phyloP scores from a whole-genome alignment of 53 echinoderm and acorn worm species.

The Apostichopus leukothele region DNA sequence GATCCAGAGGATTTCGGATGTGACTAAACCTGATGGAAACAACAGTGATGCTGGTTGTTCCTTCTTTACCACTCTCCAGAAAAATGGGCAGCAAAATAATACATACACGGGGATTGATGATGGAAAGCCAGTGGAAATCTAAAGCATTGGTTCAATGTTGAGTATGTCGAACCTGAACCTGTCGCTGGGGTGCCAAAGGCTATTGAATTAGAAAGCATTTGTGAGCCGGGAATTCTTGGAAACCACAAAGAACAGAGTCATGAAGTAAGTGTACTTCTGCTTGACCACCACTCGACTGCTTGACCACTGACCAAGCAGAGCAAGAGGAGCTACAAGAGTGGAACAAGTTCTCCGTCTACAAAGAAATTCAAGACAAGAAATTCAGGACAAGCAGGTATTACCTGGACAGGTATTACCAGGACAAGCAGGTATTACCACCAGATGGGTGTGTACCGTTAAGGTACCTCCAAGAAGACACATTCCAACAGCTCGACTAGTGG shows the following conservation, averaged over 20 bases:
- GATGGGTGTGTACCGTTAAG: conserved; percentile 20
- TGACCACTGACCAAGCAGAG: not conserved
- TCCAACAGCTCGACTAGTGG: conserved; percentile 23
- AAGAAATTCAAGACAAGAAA: too few relatives aligned
- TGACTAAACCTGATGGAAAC: not conserved
- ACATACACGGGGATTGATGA: not conserved
- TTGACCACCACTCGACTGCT: too few relatives aligned
- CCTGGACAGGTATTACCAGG: not conserved
- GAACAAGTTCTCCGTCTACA: not conserved
- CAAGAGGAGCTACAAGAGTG: not conserved
- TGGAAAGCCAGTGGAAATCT: not conserved
- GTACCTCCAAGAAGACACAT: not conserved
- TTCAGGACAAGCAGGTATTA: too few relatives aligned
- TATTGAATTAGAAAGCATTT: not conserved
- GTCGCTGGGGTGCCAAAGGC: too few relatives aligned
- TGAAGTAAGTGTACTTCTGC: too few relatives aligned
- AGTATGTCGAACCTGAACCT: too few relatives aligned
- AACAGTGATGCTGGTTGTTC: too few relatives aligned
- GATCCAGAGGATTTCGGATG: not conserved
- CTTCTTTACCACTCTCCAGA: not conserved
- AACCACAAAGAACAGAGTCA: not conserved
- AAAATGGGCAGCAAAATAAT: not conserved
- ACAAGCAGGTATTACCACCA: conserved; percentile 19
- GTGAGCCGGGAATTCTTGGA: too few relatives aligned
- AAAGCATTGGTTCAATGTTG: conserved; percentile 11